These are phyloP conservation scores for Shinisaurus crocodilurus DNA, from an alignment of 2,113 vertebrate genomes.

Conservation along the genomic window DNA sequence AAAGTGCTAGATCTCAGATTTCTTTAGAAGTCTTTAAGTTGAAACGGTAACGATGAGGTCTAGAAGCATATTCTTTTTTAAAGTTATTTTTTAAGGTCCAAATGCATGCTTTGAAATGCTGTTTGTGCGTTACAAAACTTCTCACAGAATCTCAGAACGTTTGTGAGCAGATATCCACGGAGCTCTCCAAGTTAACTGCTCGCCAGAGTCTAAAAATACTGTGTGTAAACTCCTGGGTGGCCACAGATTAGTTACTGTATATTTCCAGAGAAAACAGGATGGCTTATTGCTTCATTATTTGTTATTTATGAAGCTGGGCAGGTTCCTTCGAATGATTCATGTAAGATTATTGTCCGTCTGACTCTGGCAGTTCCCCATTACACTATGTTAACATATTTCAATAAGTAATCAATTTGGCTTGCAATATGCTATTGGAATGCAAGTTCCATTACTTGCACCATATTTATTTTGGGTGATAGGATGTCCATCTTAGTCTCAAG, in stretches of 20 bases:
- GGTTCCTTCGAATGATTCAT: conserved; percentile 75
- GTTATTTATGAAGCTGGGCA: conserved; percentile 49
- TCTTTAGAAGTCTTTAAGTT: neutral
- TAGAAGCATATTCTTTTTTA: neutral
- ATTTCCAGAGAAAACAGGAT: conserved; percentile 48
- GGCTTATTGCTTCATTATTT: conserved; percentile 68
- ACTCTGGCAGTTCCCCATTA: conserved; percentile 74
- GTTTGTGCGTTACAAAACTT: neutral
- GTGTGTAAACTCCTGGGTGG: conserved; percentile 62
- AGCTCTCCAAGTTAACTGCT: neutral
- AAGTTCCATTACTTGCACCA: conserved; percentile 72
- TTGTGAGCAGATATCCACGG: neutral
- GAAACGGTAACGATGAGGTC: neutral
- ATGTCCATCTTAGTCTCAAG: conserved; percentile 77
- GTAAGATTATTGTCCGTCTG: conserved; percentile 74
- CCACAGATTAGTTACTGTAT: conserved; percentile 58
- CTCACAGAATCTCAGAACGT: neutral
- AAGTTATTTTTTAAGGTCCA: neutral
- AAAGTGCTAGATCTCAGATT: neutral
- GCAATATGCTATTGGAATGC: conserved; percentile 74
- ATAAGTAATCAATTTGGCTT: conserved; percentile 80
- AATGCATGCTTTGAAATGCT: neutral
- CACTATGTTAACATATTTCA: conserved; percentile 80
- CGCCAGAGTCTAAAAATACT: conserved; percentile 14
- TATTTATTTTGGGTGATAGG: conserved; percentile 75